Conservation (phyloP, 2,113 vertebrate species). For the Mionectes macconnelli region DNA sequence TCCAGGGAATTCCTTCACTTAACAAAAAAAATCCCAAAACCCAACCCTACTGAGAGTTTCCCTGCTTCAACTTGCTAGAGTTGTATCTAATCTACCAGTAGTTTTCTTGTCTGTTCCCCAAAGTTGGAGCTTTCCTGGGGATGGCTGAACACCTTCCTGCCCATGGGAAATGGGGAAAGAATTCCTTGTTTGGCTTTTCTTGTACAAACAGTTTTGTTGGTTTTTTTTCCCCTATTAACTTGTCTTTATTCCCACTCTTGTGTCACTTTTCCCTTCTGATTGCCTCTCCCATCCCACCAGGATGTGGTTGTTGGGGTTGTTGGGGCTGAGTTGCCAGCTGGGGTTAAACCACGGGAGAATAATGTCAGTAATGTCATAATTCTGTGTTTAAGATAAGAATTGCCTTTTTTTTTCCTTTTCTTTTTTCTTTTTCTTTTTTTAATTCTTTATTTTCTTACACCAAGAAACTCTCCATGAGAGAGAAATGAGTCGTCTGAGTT, state of each 20-base stretch:
- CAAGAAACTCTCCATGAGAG: not conserved
- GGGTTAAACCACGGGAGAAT: not conserved
- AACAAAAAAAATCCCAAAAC: not conserved
- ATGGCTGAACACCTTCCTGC: not conserved
- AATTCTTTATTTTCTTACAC: not conserved
- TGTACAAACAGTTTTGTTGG: not conserved
- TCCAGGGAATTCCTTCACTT: not conserved
- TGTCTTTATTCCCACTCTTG: not conserved
- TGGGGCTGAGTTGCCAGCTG: not conserved
- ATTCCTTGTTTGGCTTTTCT: not conserved
- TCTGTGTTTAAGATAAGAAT: not conserved
- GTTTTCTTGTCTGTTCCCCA: not conserved
- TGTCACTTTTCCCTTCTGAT: not conserved
- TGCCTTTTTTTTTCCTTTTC: not conserved
- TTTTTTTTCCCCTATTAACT: not conserved
- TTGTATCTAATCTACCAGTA: not conserved
- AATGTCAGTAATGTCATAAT: not conserved
- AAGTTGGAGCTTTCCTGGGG: not conserved
- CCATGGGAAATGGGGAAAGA: not conserved
- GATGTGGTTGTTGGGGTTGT: fast-evolving
- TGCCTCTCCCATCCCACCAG: not conserved
- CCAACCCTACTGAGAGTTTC: fast-evolving
- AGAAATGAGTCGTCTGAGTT: not conserved
- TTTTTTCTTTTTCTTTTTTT: not conserved
- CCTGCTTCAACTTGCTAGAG: not conserved